Conservation (phyloP, 2,888 invertebrate species). For the Andrena bucephala region DNA sequence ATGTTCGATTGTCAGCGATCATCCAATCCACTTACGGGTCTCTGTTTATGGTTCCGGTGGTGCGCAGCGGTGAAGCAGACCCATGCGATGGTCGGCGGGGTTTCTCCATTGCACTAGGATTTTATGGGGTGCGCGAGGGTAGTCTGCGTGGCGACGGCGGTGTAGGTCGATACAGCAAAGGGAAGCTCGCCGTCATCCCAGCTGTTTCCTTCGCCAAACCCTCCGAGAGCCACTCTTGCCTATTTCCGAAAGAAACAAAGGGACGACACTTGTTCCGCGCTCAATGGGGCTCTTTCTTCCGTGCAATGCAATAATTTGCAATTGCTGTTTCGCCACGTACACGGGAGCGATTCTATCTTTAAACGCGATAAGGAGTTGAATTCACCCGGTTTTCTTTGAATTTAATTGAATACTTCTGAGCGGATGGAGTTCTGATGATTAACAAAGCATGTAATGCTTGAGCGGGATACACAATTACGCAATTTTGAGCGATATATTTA, state of each 20-base stretch:
- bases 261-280: slow-evolving; percentile 5
- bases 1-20: slow-evolving; percentile 37
- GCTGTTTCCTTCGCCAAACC: slow-evolving; percentile 23
- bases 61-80: slow-evolving; percentile 5
- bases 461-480: too few species aligned
- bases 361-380: neutral
- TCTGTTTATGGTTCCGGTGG: slow-evolving; percentile 18
- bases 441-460: too few species aligned
- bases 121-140: slow-evolving; percentile 68
- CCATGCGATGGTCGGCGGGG: slow-evolving; percentile 12
- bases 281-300: neutral
- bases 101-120: slow-evolving; percentile 31
- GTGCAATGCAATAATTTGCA: slow-evolving; percentile 18
- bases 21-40: slow-evolving; percentile 39
- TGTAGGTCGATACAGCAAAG: slow-evolving; percentile 75
- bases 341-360: slow-evolving; percentile 1
- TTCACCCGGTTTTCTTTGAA: neutral
- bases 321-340: slow-evolving; percentile 11
- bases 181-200: slow-evolving; percentile 58
- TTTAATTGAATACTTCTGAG: too few species aligned
- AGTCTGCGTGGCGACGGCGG: slow-evolving; percentile 73
- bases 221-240: slow-evolving; percentile 22
- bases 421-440: too few species aligned
- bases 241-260: slow-evolving; percentile 35
- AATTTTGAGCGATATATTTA: too few species aligned